Evolutionary conservation across 2,113 vertebrate species (phyloP).

Genomic region (Astur gentilis): DNA sequence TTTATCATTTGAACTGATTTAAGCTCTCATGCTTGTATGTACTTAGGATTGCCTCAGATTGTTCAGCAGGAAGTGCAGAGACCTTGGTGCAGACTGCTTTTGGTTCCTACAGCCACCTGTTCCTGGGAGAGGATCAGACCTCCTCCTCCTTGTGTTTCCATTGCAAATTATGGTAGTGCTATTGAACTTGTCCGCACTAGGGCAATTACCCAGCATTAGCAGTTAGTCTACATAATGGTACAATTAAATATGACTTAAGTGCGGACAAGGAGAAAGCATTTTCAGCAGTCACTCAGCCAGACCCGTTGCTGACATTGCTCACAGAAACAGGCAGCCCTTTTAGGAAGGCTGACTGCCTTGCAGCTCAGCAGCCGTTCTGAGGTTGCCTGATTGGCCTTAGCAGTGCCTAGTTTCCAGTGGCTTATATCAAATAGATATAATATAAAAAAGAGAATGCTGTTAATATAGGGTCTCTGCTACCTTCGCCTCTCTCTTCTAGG

Average conservation of each 20-base stretch:
- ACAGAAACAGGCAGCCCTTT: neutral
- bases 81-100: neutral
- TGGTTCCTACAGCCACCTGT: neutral
- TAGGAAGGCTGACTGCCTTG: neutral
- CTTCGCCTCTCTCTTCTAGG: neutral
- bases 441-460: neutral
- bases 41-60: neutral
- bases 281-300: neutral
- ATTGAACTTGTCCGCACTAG: neutral
- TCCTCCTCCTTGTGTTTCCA: neutral
- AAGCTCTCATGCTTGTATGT: neutral
- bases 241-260: conserved; percentile 2
- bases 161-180: neutral
- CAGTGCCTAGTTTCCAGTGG: neutral
- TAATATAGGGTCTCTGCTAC: neutral
- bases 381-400: neutral
- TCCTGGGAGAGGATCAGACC: neutral
- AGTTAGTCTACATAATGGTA: neutral
- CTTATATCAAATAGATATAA: neutral
- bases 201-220: neutral
- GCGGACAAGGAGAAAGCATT: neutral
- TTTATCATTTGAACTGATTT: neutral
- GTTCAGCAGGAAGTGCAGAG: neutral
- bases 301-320: neutral
- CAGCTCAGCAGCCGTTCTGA: neutral